Evolutionary conservation across 2,797 vertebrate species (phyloP).

Genomic region (Syngnathus rostellatus): DNA sequence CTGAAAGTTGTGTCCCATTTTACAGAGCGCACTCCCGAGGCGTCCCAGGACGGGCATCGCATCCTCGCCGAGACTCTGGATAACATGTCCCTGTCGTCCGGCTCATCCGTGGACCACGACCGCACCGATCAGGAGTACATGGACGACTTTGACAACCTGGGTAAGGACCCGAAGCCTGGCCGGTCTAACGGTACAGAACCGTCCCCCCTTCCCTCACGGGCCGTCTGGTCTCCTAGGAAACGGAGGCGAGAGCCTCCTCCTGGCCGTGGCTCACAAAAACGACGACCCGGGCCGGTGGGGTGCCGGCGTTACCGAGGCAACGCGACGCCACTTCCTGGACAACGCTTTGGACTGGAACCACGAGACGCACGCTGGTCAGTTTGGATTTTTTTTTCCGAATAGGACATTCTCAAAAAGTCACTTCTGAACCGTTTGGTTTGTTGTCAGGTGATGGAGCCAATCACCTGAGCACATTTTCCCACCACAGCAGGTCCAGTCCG

Average conservation of each 20-base stretch:
- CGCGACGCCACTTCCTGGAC: slow-evolving; percentile 58
- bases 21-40: background rate
- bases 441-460: slow-evolving; percentile 23
- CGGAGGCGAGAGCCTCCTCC: slow-evolving; percentile 49
- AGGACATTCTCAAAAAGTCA: background rate
- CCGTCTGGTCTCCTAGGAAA: slow-evolving; percentile 39
- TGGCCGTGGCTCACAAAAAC: slow-evolving; percentile 47
- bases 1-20: background rate
- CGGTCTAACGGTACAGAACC: background rate
- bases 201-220: background rate
- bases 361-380: slow-evolving; percentile 45
- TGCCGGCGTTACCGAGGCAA: slow-evolving; percentile 25
- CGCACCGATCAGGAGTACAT: slow-evolving; percentile 90
- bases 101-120: slow-evolving; percentile 85
- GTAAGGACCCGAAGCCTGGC: slow-evolving; percentile 15
- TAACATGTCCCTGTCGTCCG: slow-evolving; percentile 91
- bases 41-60: slow-evolving; percentile 37
- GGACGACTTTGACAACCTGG: slow-evolving; percentile 82
- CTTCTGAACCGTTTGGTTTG: background rate
- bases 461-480: slow-evolving; percentile 6
- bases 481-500: slow-evolving; percentile 37
- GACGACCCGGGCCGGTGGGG: slow-evolving; percentile 52
- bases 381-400: background rate
- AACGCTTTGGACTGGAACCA: slow-evolving; percentile 59
- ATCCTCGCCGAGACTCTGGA: slow-evolving; percentile 78